Base-by-base conservation (phyloP, 1,140 invertebrate species). In the Uloborus diversus region DNA sequence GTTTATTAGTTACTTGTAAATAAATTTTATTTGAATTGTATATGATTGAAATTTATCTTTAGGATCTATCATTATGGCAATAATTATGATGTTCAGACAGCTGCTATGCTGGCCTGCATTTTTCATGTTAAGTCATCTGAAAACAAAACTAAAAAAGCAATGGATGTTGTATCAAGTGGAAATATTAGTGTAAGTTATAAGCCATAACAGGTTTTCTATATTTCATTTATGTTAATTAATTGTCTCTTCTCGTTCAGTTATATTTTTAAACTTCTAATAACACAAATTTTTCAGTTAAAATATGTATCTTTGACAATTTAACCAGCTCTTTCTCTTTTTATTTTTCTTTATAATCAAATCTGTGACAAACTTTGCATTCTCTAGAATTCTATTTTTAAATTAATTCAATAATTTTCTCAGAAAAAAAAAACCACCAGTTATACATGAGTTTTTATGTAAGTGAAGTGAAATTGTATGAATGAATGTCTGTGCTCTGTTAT, bases 21-120 rank as follows among this genome's bases (percentile, higher is more conserved):
- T 42, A 42, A 9, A 9, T 42, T 17, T 17, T 9, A 42, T 42
- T 42, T 42, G 37, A 42, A 17, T 42, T 42, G 37, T 42, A 42
- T 9, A 42, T 42, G 17, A 42, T 42, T 42, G 17, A 42, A 62
- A 79, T 78, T 80, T 32, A 59, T 53, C 62, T 83, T 9, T 82
- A 90, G 89, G 65, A 86, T 90, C 32, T 83, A 88, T 17, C 88
- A 89, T 81, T 90, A 89, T 83, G 85, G 85, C 23, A 83, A 84
- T 81, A 89, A 93, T 59, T 91, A 91, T 3, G 96, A 99, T 87
- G 89, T 97, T 49, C 96, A 99, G 88, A 98, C 94, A 85, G 93
- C 95, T 14, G 95, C 95, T 0, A 96, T 98, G 92, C 85, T 98
- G 32, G 93, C 93, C 69, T 97, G 96, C 87, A 90, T 93, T 0